Base-by-base conservation (phyloP, 2,888 invertebrate species). In the Ethmia dodecea region DNA sequence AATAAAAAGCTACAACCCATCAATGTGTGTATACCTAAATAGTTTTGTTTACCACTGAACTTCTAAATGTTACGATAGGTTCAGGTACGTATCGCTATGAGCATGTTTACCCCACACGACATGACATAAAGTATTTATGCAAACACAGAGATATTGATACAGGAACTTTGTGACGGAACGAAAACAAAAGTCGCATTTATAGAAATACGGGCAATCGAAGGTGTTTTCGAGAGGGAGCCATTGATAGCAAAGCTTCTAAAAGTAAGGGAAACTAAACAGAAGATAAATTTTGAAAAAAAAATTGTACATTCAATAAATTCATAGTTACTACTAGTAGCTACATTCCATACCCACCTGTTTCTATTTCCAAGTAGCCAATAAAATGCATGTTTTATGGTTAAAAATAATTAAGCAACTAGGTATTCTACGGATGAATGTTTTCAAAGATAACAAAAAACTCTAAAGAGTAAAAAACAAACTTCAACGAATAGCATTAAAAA, bases 81-180 rank as follows among this genome's bases (percentile, higher is more conserved):
- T n/a, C n/a, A n/a, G n/a, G n/a, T n/a, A 26, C 10, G 26, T 26
- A 26, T 26, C 26, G 26, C n/a, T 26, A 31, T 28, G 31, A 24
- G 16, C 32, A 14, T 42, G 42, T 42, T 42, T 42, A 42, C 42
- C 42, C 30, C 38, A 32, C 28, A 13, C 10, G 37, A 26, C 29
- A 24, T n/a, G 16, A 15, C 31, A 20, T 12, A 31, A 42, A 42
- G 38, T 38, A 35, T 27, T 38, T 42, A 42, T 42, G 42, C 42
- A 42, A 42, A 42, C 42, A 38, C 11, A 12, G n/a, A 27, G 41
- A 38, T 41, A 41, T 41, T 42, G 41, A 37, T 41, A 38, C 33
- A 18, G 38, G 25, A 38, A 42, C 30, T 31, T 42, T 35, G 28
- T 24, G 37, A 26, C 13, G 31, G 13, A 30, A 26, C 35, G 31